Conservation (phyloP, 2,888 invertebrate species). For the Polydrusus tereticollis region DNA sequence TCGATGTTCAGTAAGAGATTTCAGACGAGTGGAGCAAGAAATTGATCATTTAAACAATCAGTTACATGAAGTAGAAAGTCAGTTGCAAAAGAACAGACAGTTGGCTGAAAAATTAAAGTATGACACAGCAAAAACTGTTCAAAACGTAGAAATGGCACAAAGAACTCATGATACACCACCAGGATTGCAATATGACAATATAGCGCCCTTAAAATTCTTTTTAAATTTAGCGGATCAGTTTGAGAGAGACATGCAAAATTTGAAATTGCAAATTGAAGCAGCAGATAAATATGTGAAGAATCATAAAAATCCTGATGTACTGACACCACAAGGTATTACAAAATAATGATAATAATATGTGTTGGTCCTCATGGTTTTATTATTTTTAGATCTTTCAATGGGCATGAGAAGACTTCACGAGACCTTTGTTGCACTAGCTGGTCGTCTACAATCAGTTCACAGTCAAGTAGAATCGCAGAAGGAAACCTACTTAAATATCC, state of each 20-base stretch:
- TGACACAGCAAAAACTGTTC: constrained; percentile 80
- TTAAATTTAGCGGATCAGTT: constrained; percentile 77
- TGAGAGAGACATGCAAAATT: constrained; percentile 77
- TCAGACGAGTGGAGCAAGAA: constrained; percentile 75
- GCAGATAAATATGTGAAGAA: constrained; percentile 80
- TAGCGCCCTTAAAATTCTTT: constrained; percentile 79
- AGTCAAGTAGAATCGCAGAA: constrained; percentile 84
- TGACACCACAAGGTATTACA: constrained; percentile 80
- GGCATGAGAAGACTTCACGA: constrained; percentile 88
- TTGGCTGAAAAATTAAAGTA: constrained; percentile 76
- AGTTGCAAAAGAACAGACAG: constrained; percentile 73
- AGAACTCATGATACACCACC: constrained; percentile 82
- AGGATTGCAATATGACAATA: constrained; percentile 82
- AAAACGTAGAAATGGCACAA: constrained; percentile 83
- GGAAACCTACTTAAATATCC: constrained; percentile 85
- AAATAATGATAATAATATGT: too few relatives aligned
- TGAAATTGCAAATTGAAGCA: constrained; percentile 79
- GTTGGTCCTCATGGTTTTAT: constrained; percentile 32
- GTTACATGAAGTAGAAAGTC: constrained; percentile 74
- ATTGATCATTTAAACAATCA: constrained; percentile 73
- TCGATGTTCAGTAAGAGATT: constrained; percentile 72
- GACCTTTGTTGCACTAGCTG: constrained; percentile 89
- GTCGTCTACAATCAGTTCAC: constrained; percentile 86
- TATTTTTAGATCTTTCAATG: constrained; percentile 77
- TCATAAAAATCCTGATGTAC: constrained; percentile 73